Percentiles rank a stretch among this genome's conserved stretches.
These are phyloP conservation scores for Dynastes hyllus DNA, from an alignment of 2,888 invertebrate genomes.

Conservation along the genomic window DNA sequence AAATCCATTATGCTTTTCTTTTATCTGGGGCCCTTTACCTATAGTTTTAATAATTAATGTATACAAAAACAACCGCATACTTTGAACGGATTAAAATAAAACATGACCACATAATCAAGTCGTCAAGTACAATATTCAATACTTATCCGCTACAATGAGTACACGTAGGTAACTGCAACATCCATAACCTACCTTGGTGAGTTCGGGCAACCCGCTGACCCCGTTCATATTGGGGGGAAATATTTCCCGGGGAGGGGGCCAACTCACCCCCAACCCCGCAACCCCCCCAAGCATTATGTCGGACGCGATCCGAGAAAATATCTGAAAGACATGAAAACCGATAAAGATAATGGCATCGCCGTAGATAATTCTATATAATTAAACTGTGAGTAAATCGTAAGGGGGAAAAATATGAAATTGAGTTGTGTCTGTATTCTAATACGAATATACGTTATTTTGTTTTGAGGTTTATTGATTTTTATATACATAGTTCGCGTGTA, in stretches of 20 bases:
- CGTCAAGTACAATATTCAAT: background rate
- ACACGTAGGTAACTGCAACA: background rate
- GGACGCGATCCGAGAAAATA: constrained; percentile 46
- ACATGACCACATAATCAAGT: background rate
- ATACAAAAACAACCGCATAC: too few species aligned
- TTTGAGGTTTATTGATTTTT: too few species aligned
- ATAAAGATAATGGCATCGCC: constrained; percentile 28
- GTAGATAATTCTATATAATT: constrained; percentile 31
- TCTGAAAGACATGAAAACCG: constrained; percentile 44
- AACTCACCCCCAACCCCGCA: constrained; percentile 47
- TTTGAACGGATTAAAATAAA: background rate
- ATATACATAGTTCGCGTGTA: too few species aligned
- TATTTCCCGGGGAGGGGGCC: constrained; percentile 51
- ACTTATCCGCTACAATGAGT: background rate
- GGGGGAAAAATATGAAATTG: constrained; percentile 12
- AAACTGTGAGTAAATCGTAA: constrained; percentile 13
- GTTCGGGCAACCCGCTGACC: constrained; percentile 58
- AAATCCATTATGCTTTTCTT: too few species aligned
- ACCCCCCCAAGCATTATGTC: constrained; percentile 51
- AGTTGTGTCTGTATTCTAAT: background rate
- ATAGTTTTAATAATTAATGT: too few species aligned
- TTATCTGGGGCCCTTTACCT: too few species aligned
- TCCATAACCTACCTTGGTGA: constrained; percentile 63
- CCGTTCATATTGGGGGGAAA: constrained; percentile 30
- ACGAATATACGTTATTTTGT: too few species aligned